A percentile compares a stretch with the other conserved stretches of the same genome.
phyloP scores from a whole-genome alignment of 2,888 invertebrate species.

The Neria commutata region DNA sequence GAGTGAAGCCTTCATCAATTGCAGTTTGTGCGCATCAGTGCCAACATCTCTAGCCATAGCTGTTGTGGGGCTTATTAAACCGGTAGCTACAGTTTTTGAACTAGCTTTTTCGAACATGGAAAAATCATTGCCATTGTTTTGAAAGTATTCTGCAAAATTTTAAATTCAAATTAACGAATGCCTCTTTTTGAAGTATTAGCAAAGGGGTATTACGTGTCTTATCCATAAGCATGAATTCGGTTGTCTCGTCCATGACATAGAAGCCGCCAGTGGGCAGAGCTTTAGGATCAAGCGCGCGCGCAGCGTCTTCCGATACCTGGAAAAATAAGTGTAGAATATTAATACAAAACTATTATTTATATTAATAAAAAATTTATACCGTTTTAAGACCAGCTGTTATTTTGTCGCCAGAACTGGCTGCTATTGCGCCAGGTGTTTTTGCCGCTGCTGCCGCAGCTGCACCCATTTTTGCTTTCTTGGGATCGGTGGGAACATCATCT shows the following conservation, averaged over 20 bases:
- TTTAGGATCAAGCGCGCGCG: conserved; percentile 46
- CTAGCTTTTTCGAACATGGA: conserved; percentile 50
- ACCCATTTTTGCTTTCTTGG: conserved; percentile 57
- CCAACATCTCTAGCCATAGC: conserved; percentile 69
- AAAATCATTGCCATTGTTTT: conserved; percentile 45
- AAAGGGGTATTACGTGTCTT: conserved; percentile 48
- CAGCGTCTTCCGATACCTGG: conserved; percentile 45
- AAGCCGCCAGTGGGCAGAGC: conserved; percentile 35
- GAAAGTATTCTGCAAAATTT: conserved; percentile 46
- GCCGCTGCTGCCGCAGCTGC: conserved; percentile 20
- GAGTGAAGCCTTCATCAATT: conserved; percentile 84
- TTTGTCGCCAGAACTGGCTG: conserved; percentile 32
- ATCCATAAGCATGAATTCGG: conserved; percentile 53
- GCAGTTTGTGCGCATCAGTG: conserved; percentile 72
- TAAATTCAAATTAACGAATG: neutral
- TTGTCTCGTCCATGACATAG: conserved; percentile 49
- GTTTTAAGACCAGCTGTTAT: no score
- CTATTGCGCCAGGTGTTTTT: neutral
- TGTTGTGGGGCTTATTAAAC: conserved; percentile 67
- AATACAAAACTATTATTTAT: neutral
- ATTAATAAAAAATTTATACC: neutral
- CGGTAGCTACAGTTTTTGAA: conserved; percentile 32
- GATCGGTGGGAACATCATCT: conserved; percentile 63
- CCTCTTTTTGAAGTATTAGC: neutral
- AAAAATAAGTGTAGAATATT: neutral